Evolutionary conservation across 92 coral and sea anemone species (phyloP), one percentile per base, ranked within the genome.

Genomic region (Epizoanthus fatuus): DNA sequence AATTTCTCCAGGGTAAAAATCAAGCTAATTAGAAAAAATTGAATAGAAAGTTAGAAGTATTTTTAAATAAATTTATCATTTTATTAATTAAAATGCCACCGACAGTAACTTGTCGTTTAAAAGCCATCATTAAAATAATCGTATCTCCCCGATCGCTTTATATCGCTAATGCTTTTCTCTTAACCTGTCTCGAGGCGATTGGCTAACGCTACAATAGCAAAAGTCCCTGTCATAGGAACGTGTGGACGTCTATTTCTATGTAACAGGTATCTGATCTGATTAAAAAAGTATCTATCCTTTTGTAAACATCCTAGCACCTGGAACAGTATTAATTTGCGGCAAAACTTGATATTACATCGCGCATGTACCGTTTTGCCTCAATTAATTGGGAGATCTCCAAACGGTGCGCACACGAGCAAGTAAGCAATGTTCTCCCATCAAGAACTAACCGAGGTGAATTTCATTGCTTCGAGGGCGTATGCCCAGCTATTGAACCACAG

Each of bases 271-370:
- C 87, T 79, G 83, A 73, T 57, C 84, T 86, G 93, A 90, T 86
- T 74, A 63, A 68, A 81, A 47, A 90, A 73, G 67, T 86, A 86
- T 75, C 84, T 73, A 55, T 90, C 58, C 90, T 82, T 73, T 90
- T 90, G 93, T 90, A 86, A 90, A 90, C 79, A 90, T 79, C 73
- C 58, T 29, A 53, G 87, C 93, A 85, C 90, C 89, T 85, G 93
- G 93, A 63, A 72, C 35, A 63, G 73, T 80, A 81, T 89, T 89
- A 89, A 89, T 85, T 84, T 89, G 86, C 75, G 89, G 93, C 59
- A 84, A 89, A 79, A 85, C 82, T 73, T 85, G 76, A 80, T 89
- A 78, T 32, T 51, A 66, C 78, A 72, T 74, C 77, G 93, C 90
- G 90, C 89, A 79, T 72, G 93, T 89, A 85, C 93, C 86, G 73